phyloP scores from a whole-genome alignment of 1,140 invertebrate genomes.

The Anastatus disparis region DNA sequence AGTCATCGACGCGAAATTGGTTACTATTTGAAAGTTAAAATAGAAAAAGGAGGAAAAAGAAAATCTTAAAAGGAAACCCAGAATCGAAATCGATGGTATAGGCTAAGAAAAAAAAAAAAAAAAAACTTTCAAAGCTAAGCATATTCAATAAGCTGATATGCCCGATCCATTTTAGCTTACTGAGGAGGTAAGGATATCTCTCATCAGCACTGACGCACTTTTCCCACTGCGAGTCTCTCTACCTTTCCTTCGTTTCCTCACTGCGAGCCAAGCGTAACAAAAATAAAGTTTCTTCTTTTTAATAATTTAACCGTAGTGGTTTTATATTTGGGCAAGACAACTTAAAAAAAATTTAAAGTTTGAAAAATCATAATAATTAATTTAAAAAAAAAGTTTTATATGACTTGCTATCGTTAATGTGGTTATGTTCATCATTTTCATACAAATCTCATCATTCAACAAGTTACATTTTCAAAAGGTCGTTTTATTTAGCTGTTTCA shows the following conservation, averaged over 20 bases:
- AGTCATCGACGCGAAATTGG: too few relatives aligned
- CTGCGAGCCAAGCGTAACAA: slow-evolving; percentile 38
- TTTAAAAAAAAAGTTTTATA: too few relatives aligned
- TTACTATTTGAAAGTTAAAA: too few relatives aligned
- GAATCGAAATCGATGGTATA: too few relatives aligned
- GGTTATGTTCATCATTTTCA: slow-evolving; percentile 1
- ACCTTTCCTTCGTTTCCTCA: slow-evolving; percentile 61
- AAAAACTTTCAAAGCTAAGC: slow-evolving; percentile 41
- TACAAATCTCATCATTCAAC: not conserved
- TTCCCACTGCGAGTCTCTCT: slow-evolving; percentile 54
- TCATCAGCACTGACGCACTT: slow-evolving; percentile 63
- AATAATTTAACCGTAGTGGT: slow-evolving; percentile 33
- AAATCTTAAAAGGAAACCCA: too few relatives aligned
- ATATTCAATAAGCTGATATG: slow-evolving; percentile 62
- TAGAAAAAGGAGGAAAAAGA: too few relatives aligned
- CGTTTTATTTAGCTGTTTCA: too few relatives aligned
- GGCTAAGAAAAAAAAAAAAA: too few relatives aligned
- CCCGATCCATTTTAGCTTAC: slow-evolving; percentile 67
- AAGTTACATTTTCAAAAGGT: too few relatives aligned
- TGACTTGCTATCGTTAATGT: not conserved
- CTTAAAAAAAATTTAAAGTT: too few relatives aligned
- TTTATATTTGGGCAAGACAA: slow-evolving; percentile 5
- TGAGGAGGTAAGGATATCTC: slow-evolving; percentile 68
- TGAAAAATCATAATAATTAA: too few relatives aligned
- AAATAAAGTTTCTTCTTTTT: slow-evolving; percentile 35